These are phyloP conservation scores for Grus americana DNA, from an alignment of 2,113 vertebrate genomes.

Conservation along the genomic window DNA sequence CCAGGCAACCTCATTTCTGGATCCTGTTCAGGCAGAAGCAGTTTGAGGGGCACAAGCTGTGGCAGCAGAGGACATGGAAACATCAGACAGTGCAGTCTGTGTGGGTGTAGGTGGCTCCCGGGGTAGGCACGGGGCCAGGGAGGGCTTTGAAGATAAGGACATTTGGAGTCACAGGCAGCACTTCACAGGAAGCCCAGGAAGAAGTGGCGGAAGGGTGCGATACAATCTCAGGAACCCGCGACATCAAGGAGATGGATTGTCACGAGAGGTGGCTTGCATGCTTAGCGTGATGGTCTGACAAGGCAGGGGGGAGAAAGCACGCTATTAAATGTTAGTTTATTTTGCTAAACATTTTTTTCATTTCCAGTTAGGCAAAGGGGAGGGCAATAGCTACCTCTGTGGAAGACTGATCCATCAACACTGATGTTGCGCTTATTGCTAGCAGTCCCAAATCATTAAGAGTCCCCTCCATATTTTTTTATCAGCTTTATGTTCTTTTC, in stretches of 20 bases:
- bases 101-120: neutral
- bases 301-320: neutral
- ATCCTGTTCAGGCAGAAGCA: neutral
- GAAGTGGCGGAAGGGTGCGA: neutral
- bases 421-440: neutral
- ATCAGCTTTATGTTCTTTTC: too few relatives aligned
- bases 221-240: conserved; percentile 41
- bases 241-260: neutral
- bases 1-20: neutral
- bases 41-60: neutral
- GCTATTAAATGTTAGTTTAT: neutral
- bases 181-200: conserved; percentile 35
- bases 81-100: neutral
- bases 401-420: neutral
- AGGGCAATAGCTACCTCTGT: neutral
- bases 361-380: neutral
- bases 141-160: neutral
- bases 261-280: neutral
- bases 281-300: neutral
- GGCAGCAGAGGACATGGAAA: neutral
- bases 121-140: neutral
- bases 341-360: neutral
- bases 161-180: neutral
- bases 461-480: neutral
- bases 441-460: neutral